A percentile compares a stretch with the other conserved stretches of the same genome.
phyloP scores from a whole-genome alignment of 2,113 vertebrate genomes.

The Oreochromis spilurus region DNA sequence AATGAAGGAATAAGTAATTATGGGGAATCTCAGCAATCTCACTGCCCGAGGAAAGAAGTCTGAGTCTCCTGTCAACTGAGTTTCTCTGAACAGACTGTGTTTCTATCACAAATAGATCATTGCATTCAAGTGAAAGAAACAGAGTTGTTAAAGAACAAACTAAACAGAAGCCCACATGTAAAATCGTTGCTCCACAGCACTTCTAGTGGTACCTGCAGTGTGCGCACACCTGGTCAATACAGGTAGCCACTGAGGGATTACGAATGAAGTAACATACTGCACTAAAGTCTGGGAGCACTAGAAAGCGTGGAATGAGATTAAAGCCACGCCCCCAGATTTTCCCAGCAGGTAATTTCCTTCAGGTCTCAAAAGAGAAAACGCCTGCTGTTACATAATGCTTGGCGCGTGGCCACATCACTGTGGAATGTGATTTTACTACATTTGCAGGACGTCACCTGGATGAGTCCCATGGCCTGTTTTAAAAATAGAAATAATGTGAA shows the following conservation, averaged over 20 bases:
- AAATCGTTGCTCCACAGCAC: neutral
- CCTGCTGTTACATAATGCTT: neutral
- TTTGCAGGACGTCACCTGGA: neutral
- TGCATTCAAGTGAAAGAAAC: rapidly evolving
- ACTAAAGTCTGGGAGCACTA: neutral
- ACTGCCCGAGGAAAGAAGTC: neutral
- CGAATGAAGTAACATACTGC: neutral
- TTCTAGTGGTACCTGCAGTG: neutral
- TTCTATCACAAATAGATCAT: neutral
- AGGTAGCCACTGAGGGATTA: neutral
- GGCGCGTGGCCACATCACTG: neutral
- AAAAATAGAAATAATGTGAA: neutral
- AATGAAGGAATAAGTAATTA: neutral
- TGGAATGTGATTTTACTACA: too few species aligned
- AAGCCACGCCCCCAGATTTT: neutral
- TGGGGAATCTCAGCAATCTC: neutral
- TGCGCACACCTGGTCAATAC: neutral
- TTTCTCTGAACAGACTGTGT: neutral
- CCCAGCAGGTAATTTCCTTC: neutral
- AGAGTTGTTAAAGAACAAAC: neutral
- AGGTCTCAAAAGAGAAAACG: neutral
- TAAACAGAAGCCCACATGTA: neutral
- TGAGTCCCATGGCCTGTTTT: neutral
- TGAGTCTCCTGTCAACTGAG: neutral
- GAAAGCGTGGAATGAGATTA: neutral